Evolutionary conservation across 2,113 vertebrate species (phyloP).

Genomic region (Apteryx owenii): DNA sequence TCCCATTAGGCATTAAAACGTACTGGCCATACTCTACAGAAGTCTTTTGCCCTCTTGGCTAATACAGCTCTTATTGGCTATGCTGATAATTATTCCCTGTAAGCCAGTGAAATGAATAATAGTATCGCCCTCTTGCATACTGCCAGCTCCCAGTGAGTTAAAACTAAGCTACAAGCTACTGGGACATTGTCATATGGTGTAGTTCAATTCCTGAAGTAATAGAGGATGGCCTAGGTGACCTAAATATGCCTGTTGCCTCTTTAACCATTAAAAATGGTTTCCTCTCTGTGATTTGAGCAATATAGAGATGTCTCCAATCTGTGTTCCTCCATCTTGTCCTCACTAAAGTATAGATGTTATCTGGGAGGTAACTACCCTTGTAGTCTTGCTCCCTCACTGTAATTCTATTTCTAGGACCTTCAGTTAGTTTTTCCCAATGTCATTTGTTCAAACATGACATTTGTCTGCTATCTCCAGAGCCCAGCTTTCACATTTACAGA

Average conservation of each 20-base stretch:
- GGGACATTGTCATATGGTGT: not conserved
- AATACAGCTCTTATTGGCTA: not conserved
- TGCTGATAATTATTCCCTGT: not conserved
- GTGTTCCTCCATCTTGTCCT: not conserved
- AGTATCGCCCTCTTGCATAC: not conserved
- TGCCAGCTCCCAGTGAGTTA: not conserved
- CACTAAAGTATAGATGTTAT: not conserved
- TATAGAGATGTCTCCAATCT: not conserved
- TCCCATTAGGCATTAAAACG: not conserved
- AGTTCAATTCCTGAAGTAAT: not conserved
- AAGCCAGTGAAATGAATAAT: not conserved
- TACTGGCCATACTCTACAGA: not conserved
- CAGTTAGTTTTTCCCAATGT: conserved; percentile 39
- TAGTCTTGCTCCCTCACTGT: not conserved
- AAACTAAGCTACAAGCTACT: not conserved
- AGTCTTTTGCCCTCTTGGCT: not conserved
- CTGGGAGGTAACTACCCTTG: not conserved
- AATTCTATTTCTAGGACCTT: conserved; percentile 46
- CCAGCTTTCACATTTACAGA: conserved; percentile 70
- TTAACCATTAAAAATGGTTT: not conserved
- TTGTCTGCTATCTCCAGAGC: conserved; percentile 62
- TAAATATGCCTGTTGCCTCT: not conserved
- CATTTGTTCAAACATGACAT: conserved; percentile 67
- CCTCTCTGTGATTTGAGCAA: not conserved
- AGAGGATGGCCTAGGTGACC: not conserved